Evolutionary conservation across 2,888 invertebrate species (phyloP), one percentile per base, ranked within the genome.

Genomic region (Abrostola tripartita): DNA sequence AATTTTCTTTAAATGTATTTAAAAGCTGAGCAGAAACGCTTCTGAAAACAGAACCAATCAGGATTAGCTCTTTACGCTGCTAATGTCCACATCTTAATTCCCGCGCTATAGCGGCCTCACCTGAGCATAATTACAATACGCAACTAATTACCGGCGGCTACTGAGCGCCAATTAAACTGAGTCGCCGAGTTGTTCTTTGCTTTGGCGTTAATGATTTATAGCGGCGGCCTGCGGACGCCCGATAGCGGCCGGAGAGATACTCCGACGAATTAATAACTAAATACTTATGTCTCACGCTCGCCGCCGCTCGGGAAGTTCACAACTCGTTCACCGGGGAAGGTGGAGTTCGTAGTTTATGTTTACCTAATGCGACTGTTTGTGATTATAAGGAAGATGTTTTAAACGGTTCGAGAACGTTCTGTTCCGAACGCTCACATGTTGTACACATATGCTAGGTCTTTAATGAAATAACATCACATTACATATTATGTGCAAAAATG

Each of bases 191-290:
- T 83, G 82, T 81, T 86, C 84, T 86, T 86, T 85, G 78, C 83
- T 81, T 82, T 80, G 65, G 68, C 72, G 61, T 78, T 79, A 70
- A 79, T 86, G 86, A 86, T 86, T 86, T 76, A 87, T 86, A 73
- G 77, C 78, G 66, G 65, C 71, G 63, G 79, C 76, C 85, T 85
- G 85, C 78, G 68, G 72, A 58, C 68, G 68, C 54, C 70, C 67
- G 86, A 86, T 86, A 86, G 82, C 81, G 61, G 36, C 50, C 35
- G 36, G 24, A n/a, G 37, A 52, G 59, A 40, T 52, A 52, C 60
- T 35, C 52, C 63, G 50, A 64, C 65, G 51, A 76, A 69, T 72
- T 79, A 61, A 72, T 72, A 68, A 73, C 65, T 67, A 60, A 69
- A 76, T 76, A 79, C 72, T 74, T 74, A 60, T 57, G 69, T 69